Conservation (phyloP, 2,888 invertebrate genomes). For the Cyclophora punctaria region DNA sequence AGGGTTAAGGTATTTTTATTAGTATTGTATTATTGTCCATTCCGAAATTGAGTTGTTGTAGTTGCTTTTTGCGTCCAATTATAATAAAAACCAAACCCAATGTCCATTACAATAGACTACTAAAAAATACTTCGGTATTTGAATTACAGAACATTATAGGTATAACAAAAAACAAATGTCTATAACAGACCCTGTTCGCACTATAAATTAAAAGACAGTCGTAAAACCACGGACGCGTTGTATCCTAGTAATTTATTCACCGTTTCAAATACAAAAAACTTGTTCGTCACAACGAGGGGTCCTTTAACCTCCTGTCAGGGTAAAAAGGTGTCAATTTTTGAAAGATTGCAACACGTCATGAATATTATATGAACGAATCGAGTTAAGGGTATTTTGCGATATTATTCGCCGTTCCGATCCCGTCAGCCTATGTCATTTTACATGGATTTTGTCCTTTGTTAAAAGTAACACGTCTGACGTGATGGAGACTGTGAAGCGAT, state of each 20-base stretch:
- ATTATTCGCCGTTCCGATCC: constrained; percentile 65
- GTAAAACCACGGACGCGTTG: constrained; percentile 43
- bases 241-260: constrained; percentile 68
- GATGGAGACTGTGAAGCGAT: constrained; percentile 40
- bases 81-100: no score
- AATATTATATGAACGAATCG: constrained; percentile 74
- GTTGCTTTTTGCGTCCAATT: no score
- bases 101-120: no score
- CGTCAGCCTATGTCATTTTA: constrained; percentile 74
- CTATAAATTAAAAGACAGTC: constrained; percentile 42
- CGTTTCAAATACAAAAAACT: constrained; percentile 64
- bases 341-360: constrained; percentile 73
- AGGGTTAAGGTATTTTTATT: no score
- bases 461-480: constrained; percentile 71
- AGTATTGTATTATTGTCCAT: no score
- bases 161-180: background rate
- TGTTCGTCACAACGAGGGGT: constrained; percentile 51
- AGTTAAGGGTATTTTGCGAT: constrained; percentile 73
- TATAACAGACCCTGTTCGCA: constrained; percentile 24
- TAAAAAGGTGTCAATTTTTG: constrained; percentile 74
- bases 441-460: constrained; percentile 71
- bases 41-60: no score
- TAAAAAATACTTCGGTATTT: no score
- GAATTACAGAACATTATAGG: no score
- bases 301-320: constrained; percentile 33